A percentile compares a stretch with the other conserved stretches of the same genome.
Conservation (phyloP, 1,140 invertebrate species). For the Penaeus chinensis region DNA sequence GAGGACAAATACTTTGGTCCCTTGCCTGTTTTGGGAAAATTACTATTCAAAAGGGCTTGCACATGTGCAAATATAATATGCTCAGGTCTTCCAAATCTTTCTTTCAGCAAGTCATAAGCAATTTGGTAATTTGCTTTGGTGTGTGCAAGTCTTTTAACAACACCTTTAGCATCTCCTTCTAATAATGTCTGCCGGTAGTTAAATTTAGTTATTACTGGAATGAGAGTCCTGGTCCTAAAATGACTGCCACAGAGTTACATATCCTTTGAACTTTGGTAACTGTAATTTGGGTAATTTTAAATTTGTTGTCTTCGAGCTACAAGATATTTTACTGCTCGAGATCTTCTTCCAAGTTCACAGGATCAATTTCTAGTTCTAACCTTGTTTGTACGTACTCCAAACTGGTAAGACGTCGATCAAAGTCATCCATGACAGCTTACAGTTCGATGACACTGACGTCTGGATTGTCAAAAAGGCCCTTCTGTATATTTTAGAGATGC, state of each 20-base stretch:
- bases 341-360: neutral
- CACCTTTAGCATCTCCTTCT: slow-evolving; percentile 20
- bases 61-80: slow-evolving; percentile 42
- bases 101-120: slow-evolving; percentile 38
- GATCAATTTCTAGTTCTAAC: neutral
- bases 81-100: slow-evolving; percentile 46
- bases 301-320: neutral
- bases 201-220: slow-evolving; percentile 51
- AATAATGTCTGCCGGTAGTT: slow-evolving; percentile 39
- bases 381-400: neutral
- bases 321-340: neutral
- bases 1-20: slow-evolving; percentile 16
- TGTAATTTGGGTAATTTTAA: too few relatives aligned
- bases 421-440: slow-evolving; percentile 24
- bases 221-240: slow-evolving; percentile 31
- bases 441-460: neutral
- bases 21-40: neutral
- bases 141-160: slow-evolving; percentile 31
- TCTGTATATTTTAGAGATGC: too few relatives aligned
- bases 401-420: neutral
- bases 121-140: slow-evolving; percentile 48
- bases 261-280: slow-evolving; percentile 12
- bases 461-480: too few relatives aligned
- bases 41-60: slow-evolving; percentile 20
- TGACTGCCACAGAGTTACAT: slow-evolving; percentile 33